Conservation (phyloP, 2,888 invertebrate species). For the Scaeva pyrastri region DNA sequence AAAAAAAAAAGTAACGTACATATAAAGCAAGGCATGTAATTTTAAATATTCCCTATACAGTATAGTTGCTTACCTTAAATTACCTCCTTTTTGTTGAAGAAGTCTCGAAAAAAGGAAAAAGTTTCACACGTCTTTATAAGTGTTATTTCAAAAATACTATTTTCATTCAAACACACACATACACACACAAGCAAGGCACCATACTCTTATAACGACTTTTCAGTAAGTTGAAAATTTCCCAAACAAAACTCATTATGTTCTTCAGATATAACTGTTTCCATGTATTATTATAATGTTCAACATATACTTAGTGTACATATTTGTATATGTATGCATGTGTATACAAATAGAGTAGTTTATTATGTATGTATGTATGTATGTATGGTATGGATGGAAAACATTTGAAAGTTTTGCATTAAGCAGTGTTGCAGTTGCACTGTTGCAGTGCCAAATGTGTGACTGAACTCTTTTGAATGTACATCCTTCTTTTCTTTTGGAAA, state of each 20-base stretch:
- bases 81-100: background rate
- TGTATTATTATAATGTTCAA: background rate
- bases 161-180: background rate
- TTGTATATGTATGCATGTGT: background rate
- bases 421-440: slow-evolving; percentile 33
- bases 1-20: background rate
- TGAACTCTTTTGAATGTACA: slow-evolving; percentile 55
- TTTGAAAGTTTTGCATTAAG: slow-evolving; percentile 62
- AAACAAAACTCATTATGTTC: slow-evolving; percentile 73
- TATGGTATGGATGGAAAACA: slow-evolving; percentile 43
- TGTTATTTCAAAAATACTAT: slow-evolving; percentile 30
- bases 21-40: background rate
- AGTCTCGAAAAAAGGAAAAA: slow-evolving; percentile 1
- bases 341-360: too few species aligned
- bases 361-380: too few species aligned
- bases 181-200: background rate
- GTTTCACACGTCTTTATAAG: slow-evolving; percentile 38
- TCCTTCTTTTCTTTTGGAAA: slow-evolving; percentile 7
- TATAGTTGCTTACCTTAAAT: background rate
- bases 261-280: slow-evolving; percentile 38
- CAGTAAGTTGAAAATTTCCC: slow-evolving; percentile 49
- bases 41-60: background rate
- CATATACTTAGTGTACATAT: background rate
- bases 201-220: slow-evolving; percentile 20
- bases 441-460: slow-evolving; percentile 47